A percentile compares a stretch with the other conserved stretches of the same genome.
Conservation (phyloP, 2,113 vertebrate genomes). For the Charadrius vociferus region DNA sequence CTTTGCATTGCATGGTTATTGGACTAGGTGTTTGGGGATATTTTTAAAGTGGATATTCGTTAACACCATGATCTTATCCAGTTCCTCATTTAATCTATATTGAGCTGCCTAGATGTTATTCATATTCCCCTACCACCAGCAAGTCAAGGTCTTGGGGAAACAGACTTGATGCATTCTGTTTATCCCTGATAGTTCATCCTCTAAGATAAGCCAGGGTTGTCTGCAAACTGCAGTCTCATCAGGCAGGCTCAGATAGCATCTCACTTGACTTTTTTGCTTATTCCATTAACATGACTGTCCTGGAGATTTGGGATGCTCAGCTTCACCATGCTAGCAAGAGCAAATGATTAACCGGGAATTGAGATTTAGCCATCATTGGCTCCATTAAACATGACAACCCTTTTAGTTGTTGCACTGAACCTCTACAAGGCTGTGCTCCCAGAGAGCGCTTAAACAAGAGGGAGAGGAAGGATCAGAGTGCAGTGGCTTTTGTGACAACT, state of each 20-base stretch:
- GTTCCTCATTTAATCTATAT: slow-evolving; percentile 61
- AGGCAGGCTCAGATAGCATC: slow-evolving; percentile 68
- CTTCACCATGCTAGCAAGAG: slow-evolving; percentile 20
- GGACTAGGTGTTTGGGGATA: not conserved
- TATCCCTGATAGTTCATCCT: slow-evolving; percentile 66
- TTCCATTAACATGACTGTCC: slow-evolving; percentile 65
- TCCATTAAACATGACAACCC: slow-evolving; percentile 65
- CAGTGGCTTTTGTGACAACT: not conserved
- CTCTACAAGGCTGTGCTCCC: slow-evolving; percentile 20
- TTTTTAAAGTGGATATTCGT: slow-evolving; percentile 51
- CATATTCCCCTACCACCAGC: slow-evolving; percentile 27
- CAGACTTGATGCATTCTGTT: slow-evolving; percentile 58
- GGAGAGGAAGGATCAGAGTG: not conserved
- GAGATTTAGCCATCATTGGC: slow-evolving; percentile 42
- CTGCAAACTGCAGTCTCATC: slow-evolving; percentile 71
- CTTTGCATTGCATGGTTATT: not conserved
- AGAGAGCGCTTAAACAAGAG: slow-evolving; percentile 8
- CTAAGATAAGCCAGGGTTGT: slow-evolving; percentile 71
- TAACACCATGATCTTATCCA: slow-evolving; percentile 49
- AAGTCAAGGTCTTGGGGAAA: slow-evolving; percentile 63
- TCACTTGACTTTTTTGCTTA: slow-evolving; percentile 64
- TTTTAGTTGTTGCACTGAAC: slow-evolving; percentile 46
- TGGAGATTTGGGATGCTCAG: slow-evolving; percentile 31
- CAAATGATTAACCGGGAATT: slow-evolving; percentile 43
- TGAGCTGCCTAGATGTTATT: slow-evolving; percentile 37